Percentiles rank a stretch among this genome's conserved stretches.
Evolutionary conservation across 2,888 invertebrate genomes (phyloP).

Genomic region (Cosmia pyralina): DNA sequence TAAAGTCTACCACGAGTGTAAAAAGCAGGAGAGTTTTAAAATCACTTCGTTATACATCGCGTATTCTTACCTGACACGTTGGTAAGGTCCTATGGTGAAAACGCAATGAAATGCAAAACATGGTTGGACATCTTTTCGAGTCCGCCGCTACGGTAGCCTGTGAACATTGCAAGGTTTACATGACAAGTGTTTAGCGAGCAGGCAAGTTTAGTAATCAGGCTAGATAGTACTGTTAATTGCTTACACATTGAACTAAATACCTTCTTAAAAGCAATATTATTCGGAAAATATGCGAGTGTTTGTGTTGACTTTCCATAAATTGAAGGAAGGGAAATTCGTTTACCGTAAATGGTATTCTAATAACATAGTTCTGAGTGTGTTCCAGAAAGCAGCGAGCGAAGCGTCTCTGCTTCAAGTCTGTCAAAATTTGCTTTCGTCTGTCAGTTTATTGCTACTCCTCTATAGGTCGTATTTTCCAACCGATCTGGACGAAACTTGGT

Average conservation of each 20-base stretch:
- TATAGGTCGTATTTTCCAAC: too few species aligned
- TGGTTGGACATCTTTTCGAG: background rate
- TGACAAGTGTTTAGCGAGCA: slow-evolving; percentile 68
- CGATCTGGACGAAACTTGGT: too few species aligned
- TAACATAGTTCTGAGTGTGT: slow-evolving; percentile 9
- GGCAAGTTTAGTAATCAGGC: slow-evolving; percentile 63
- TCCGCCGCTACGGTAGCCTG: slow-evolving; percentile 25
- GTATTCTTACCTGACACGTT: background rate
- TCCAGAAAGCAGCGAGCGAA: slow-evolving; percentile 1
- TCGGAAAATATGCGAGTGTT: slow-evolving; percentile 47
- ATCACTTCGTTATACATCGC: slow-evolving; percentile 40
- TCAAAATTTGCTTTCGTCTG: too few species aligned
- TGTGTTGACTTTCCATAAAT: slow-evolving; percentile 36
- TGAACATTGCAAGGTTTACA: slow-evolving; percentile 61
- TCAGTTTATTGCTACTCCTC: too few species aligned
- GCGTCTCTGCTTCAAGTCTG: too few species aligned
- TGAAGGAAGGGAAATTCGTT: slow-evolving; percentile 33
- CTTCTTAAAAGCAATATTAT: slow-evolving; percentile 51
- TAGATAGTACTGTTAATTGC: slow-evolving; percentile 65
- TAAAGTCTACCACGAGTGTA: slow-evolving; percentile 50
- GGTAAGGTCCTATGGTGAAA: background rate
- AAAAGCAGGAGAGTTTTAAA: slow-evolving; percentile 15
- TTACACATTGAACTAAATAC: slow-evolving; percentile 62
- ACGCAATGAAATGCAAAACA: slow-evolving; percentile 42
- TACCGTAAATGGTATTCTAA: slow-evolving; percentile 25